Percentiles rank a stretch among this genome's conserved stretches.
phyloP scores from a whole-genome alignment of 1,140 invertebrate genomes.

The Ooceraea biroi region DNA sequence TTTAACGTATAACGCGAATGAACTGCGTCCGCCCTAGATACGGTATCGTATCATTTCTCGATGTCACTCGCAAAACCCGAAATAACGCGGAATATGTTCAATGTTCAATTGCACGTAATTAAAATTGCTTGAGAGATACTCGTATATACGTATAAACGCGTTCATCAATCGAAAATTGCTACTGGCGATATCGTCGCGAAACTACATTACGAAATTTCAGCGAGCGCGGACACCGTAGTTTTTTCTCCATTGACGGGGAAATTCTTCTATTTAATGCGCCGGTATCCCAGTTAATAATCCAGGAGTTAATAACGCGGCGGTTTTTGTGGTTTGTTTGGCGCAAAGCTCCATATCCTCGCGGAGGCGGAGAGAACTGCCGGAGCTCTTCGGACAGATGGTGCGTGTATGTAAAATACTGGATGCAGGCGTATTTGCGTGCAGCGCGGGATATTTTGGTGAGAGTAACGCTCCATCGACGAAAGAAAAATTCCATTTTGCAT shows the following conservation, averaged over 20 bases:
- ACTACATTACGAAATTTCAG: constrained; percentile 4
- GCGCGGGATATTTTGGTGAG: constrained; percentile 45
- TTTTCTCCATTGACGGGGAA: constrained; percentile 22
- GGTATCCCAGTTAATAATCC: constrained; percentile 62
- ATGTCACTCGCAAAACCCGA: constrained; percentile 2
- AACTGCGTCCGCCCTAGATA: not conserved
- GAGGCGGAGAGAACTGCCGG: constrained; percentile 43
- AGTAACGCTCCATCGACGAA: not conserved
- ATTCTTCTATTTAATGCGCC: constrained; percentile 22
- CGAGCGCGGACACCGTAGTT: not conserved
- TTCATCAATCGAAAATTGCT: constrained; percentile 12
- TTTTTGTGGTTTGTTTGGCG: constrained; percentile 63
- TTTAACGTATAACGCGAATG: not conserved
- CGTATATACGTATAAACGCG: not conserved
- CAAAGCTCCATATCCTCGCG: constrained; percentile 30
- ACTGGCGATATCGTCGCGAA: not conserved
- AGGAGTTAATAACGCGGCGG: constrained; percentile 67
- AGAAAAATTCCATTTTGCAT: constrained; percentile 7
- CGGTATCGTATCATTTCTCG: not conserved
- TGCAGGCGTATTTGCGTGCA: constrained; percentile 19
- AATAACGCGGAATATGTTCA: not conserved
- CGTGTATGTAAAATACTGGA: constrained; percentile 50
- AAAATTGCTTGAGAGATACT: not conserved
- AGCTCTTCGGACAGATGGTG: constrained; percentile 45
- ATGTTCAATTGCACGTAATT: not conserved